Conservation (phyloP, 2,888 invertebrate genomes). For the Drosophila mercatorum region DNA sequence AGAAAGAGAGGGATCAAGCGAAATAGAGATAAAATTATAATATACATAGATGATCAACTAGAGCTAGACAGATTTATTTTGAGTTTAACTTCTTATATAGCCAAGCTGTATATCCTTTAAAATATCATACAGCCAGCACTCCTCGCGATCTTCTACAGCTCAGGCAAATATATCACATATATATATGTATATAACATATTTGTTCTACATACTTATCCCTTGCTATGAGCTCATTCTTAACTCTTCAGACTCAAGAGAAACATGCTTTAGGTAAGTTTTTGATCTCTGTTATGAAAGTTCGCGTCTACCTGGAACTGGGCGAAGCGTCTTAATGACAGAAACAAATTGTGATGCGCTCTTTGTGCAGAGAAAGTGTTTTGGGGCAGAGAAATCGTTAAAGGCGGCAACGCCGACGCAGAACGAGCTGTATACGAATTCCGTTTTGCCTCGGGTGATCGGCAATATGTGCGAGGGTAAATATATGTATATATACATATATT, state of each 20-base stretch:
- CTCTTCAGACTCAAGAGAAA: background rate
- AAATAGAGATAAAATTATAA: background rate
- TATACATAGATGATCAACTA: background rate
- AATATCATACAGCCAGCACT: too few relatives aligned
- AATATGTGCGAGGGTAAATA: slow-evolving; percentile 14
- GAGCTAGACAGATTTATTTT: too few relatives aligned
- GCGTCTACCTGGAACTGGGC: slow-evolving; percentile 14
- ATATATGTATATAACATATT: too few relatives aligned
- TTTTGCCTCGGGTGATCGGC: slow-evolving; percentile 34
- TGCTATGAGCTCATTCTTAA: background rate
- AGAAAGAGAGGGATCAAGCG: background rate
- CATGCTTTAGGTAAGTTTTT: background rate
- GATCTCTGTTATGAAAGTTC: slow-evolving; percentile 13
- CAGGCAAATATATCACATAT: background rate
- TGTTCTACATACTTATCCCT: too few relatives aligned
- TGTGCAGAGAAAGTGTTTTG: slow-evolving; percentile 48
- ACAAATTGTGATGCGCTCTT: slow-evolving; percentile 45
- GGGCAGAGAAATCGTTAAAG: slow-evolving; percentile 54
- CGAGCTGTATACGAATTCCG: slow-evolving; percentile 25
- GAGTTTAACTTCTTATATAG: background rate
- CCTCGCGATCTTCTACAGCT: background rate
- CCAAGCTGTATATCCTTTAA: background rate
- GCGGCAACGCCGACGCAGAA: slow-evolving; percentile 65
- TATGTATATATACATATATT: slow-evolving; percentile 2
- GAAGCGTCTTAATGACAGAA: slow-evolving; percentile 26